Conservation (phyloP, 64 coral and sea anemone genomes). For the Hydrozoanthus tunicans region DNA sequence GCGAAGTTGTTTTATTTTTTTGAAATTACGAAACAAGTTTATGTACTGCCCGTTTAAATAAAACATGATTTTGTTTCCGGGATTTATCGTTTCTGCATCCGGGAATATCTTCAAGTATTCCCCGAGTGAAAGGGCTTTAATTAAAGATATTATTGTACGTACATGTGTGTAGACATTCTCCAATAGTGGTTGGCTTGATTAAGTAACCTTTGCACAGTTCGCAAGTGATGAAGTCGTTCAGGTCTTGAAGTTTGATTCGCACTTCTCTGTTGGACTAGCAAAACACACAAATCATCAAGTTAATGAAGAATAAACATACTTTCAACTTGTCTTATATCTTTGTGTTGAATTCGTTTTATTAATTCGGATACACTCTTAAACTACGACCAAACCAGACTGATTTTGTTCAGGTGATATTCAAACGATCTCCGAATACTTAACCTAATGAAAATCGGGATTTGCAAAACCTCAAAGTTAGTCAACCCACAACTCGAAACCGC, state of each 20-base stretch:
- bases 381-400: neutral
- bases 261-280: constrained; percentile 93
- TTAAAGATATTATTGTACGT: constrained; percentile 58
- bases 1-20: constrained; percentile 37
- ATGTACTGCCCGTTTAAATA: constrained; percentile 32
- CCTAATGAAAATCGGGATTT: neutral
- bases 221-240: constrained; percentile 91
- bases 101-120: constrained; percentile 53
- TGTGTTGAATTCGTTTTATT: constrained; percentile 2
- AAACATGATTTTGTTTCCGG: constrained; percentile 66
- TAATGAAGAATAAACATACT: constrained; percentile 47
- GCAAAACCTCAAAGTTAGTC: neutral
- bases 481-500: constrained; percentile 39
- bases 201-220: constrained; percentile 94
- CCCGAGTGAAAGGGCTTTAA: constrained; percentile 6
- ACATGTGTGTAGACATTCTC: constrained; percentile 99
- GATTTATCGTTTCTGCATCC: constrained; percentile 57
- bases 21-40: constrained; percentile 47
- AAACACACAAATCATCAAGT: constrained; percentile 75
- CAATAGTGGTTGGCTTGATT: constrained; percentile 94
- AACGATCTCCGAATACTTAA: constrained; percentile 26
- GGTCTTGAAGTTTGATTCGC: constrained; percentile 87
- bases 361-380: neutral
- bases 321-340: constrained; percentile 18
- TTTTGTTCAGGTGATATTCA: neutral